phyloP scores from a whole-genome alignment of 2,797 vertebrate species.

The Gastrophryne carolinensis region DNA sequence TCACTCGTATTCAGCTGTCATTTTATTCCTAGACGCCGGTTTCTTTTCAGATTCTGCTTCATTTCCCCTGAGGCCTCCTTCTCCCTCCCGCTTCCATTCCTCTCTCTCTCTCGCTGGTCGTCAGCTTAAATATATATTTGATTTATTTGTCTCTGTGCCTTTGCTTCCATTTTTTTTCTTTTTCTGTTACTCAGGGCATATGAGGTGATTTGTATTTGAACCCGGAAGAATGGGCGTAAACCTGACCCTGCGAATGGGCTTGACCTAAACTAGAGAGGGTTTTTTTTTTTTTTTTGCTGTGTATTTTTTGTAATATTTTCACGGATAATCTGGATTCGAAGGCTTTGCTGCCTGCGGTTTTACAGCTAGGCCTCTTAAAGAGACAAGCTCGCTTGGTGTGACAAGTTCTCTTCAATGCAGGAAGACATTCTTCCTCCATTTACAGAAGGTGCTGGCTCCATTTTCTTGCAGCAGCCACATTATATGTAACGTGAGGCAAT shows the following conservation, averaged over 20 bases:
- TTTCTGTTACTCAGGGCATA: neutral
- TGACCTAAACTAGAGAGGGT: neutral
- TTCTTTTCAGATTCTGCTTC: neutral
- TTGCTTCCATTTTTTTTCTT: no score
- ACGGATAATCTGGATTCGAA: slow-evolving; percentile 6
- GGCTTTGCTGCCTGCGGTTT: slow-evolving; percentile 23
- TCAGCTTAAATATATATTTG: neutral
- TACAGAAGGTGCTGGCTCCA: neutral
- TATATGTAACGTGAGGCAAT: neutral
- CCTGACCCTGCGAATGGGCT: neutral
- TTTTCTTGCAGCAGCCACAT: neutral
- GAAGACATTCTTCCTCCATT: neutral
- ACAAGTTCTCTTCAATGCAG: neutral
- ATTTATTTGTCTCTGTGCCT: neutral
- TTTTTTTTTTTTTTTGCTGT: slow-evolving; percentile 37
- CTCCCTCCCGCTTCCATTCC: neutral
- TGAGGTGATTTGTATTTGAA: no score
- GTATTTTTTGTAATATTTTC: neutral
- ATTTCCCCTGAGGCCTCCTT: neutral
- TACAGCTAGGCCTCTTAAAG: slow-evolving; percentile 48
- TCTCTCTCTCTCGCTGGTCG: neutral
- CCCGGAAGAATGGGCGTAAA: neutral
- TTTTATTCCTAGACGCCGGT: neutral
- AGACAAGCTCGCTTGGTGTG: neutral
- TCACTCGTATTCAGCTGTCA: neutral